phyloP scores from a whole-genome alignment of 2,888 invertebrate genomes.

The Diaprepes abbreviatus region DNA sequence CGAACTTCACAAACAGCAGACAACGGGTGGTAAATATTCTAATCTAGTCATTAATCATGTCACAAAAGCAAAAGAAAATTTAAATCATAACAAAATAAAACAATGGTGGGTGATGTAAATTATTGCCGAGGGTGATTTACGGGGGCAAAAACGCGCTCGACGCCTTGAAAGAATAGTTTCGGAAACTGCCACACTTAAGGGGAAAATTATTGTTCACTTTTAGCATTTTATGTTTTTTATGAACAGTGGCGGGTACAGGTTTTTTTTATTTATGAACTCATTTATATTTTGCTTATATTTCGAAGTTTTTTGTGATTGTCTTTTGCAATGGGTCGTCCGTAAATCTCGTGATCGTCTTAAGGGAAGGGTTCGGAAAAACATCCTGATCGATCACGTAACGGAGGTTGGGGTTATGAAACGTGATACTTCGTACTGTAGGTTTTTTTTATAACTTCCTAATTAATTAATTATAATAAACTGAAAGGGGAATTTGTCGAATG shows the following conservation, averaged over 20 bases:
- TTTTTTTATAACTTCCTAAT: no score
- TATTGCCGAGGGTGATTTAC: slow-evolving; percentile 41
- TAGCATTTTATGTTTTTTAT: slow-evolving; percentile 5
- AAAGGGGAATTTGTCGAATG: no score
- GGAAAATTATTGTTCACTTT: slow-evolving; percentile 39
- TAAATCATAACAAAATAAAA: slow-evolving; percentile 48
- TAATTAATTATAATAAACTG: no score
- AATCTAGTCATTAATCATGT: slow-evolving; percentile 36
- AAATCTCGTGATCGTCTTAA: no score
- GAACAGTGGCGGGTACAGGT: neutral
- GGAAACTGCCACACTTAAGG: slow-evolving; percentile 39
- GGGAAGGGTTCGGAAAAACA: no score
- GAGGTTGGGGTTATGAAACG: no score
- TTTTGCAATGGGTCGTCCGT: no score
- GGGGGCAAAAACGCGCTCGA: slow-evolving; percentile 30
- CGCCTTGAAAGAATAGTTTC: slow-evolving; percentile 41
- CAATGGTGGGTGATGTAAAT: slow-evolving; percentile 31
- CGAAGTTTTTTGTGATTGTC: no score
- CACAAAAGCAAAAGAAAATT: slow-evolving; percentile 34
- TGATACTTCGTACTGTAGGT: no score
- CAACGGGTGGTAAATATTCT: slow-evolving; percentile 29
- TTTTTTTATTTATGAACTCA: no score
- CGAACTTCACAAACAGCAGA: slow-evolving; percentile 31
- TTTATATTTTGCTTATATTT: no score
- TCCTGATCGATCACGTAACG: no score